A percentile compares a stretch with the other conserved stretches of the same genome.
These are phyloP conservation scores for Lepidurus packardi DNA, from an alignment of 1,140 invertebrate species.

Conservation along the genomic window DNA sequence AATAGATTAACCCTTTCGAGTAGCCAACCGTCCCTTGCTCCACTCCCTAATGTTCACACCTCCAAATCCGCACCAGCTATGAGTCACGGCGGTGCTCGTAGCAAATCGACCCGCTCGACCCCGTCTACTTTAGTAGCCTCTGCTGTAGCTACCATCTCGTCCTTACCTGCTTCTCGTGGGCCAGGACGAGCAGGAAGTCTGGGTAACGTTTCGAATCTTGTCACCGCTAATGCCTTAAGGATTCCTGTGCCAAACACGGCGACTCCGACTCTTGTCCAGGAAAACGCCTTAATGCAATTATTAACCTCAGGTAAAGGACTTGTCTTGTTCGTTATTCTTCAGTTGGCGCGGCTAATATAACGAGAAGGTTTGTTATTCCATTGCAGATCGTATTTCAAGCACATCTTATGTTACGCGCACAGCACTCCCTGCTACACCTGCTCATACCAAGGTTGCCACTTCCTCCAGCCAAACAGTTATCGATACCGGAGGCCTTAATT, in stretches of 20 bases:
- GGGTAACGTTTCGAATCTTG: neutral
- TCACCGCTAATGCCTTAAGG: neutral
- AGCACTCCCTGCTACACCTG: constrained; percentile 5
- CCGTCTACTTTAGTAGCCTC: neutral
- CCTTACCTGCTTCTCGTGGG: neutral
- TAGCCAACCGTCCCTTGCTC: neutral
- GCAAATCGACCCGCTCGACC: neutral
- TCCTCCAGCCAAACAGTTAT: neutral
- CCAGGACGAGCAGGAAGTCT: neutral
- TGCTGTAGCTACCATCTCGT: neutral
- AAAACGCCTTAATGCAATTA: neutral
- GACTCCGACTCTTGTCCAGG: neutral
- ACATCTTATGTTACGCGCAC: constrained; percentile 6
- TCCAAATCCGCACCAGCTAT: neutral
- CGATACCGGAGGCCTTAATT: constrained; percentile 23
- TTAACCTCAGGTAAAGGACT: neutral
- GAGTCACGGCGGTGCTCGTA: neutral
- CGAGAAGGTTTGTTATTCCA: neutral
- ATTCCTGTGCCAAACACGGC: neutral
- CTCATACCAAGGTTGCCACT: constrained; percentile 27
- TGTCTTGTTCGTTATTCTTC: neutral
- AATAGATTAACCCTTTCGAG: neutral
- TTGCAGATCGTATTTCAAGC: constrained; percentile 8
- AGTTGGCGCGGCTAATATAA: neutral
- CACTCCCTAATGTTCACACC: neutral